Percentiles rank a stretch among this genome's conserved stretches.
phyloP scores from a whole-genome alignment of 1,140 invertebrate genomes.

The Zaprionus ornatus region DNA sequence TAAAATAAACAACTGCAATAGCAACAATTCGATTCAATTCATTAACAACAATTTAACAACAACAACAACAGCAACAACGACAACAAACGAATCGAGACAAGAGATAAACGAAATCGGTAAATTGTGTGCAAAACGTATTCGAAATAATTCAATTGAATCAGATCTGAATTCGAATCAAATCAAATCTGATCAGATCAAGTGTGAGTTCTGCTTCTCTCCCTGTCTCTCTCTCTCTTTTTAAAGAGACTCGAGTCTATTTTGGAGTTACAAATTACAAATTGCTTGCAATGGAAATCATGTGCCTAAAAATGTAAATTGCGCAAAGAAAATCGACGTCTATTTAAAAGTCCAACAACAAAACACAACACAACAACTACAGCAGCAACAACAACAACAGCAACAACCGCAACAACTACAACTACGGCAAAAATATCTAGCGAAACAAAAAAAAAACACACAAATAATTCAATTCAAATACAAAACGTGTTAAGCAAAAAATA shows the following conservation, averaged over 20 bases:
- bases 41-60: not conserved
- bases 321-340: slow-evolving; percentile 80
- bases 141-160: slow-evolving; percentile 3
- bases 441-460: slow-evolving; percentile 38
- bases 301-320: slow-evolving; percentile 81
- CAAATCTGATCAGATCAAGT: not conserved
- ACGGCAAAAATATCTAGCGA: slow-evolving; percentile 57
- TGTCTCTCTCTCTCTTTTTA: not conserved
- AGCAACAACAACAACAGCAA: slow-evolving; percentile 27
- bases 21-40: not conserved
- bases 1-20: slow-evolving; percentile 18
- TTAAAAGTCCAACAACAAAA: slow-evolving; percentile 69
- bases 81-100: not conserved
- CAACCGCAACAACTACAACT: slow-evolving; percentile 39
- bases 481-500: slow-evolving; percentile 73
- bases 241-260: slow-evolving; percentile 55
- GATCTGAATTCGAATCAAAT: not conserved
- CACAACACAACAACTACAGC: slow-evolving; percentile 25
- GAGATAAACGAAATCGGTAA: not conserved
- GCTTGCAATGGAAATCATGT: slow-evolving; percentile 80
- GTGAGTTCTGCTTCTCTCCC: not conserved
- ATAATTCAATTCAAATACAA: slow-evolving; percentile 73
- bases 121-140: not conserved
- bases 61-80: not conserved
- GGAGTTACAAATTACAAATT: slow-evolving; percentile 55